These are phyloP conservation scores for Hydrozoanthus gracilis DNA, from an alignment of 92 coral and sea anemone genomes.

Conservation along the genomic window DNA sequence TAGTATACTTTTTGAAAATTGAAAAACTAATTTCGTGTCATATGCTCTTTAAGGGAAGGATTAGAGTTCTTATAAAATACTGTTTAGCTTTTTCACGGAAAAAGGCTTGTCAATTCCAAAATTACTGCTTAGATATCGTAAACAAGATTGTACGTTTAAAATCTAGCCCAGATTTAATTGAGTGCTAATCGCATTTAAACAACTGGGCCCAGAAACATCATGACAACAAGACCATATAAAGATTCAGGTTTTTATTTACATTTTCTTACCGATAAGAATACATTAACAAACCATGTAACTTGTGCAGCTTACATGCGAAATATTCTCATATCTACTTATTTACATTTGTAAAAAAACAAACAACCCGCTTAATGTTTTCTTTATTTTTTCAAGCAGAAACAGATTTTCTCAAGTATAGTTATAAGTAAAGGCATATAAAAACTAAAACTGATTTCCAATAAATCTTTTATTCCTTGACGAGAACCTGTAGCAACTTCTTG, in stretches of 20 bases:
- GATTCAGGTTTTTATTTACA: background rate
- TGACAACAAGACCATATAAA: too few relatives aligned
- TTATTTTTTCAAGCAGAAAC: background rate
- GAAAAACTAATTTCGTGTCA: too few relatives aligned
- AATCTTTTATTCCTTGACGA: conserved; percentile 64
- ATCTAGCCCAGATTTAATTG: too few relatives aligned
- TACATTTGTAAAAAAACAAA: background rate
- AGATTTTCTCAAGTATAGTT: background rate
- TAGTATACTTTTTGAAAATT: too few relatives aligned
- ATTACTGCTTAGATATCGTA: too few relatives aligned
- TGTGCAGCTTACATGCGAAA: background rate
- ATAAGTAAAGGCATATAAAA: background rate
- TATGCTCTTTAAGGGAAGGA: too few relatives aligned
- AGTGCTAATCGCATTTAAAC: too few relatives aligned
- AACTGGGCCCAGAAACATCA: too few relatives aligned
- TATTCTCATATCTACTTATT: background rate
- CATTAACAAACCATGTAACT: background rate
- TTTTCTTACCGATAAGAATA: background rate
- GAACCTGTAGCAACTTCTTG: conserved; percentile 84
- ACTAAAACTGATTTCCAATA: background rate
- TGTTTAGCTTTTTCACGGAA: too few relatives aligned
- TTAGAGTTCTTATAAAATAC: too few relatives aligned
- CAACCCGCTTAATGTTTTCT: background rate
- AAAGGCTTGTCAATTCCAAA: too few relatives aligned
- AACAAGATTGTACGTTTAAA: too few relatives aligned